Evolutionary conservation across 2,113 vertebrate species (phyloP).

Genomic region (Atrichornis clamosus): DNA sequence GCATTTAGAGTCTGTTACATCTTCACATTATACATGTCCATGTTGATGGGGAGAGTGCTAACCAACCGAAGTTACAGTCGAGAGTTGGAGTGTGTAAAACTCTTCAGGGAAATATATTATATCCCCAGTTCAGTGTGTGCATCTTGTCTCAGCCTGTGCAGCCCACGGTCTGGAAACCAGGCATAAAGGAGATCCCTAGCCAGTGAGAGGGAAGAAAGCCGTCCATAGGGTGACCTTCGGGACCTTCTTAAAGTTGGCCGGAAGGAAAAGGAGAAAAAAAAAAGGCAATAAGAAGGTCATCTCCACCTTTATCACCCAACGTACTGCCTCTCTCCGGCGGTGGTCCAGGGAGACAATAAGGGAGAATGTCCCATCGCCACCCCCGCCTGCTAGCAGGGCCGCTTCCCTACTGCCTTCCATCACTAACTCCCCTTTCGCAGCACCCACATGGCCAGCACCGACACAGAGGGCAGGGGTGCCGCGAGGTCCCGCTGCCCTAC

Average conservation of each 20-base stretch:
- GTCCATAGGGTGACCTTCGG: accelerated
- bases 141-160: background rate
- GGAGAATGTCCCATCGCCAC: background rate
- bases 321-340: accelerated
- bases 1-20: slow-evolving; percentile 72
- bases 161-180: background rate
- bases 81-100: slow-evolving; percentile 54
- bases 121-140: background rate
- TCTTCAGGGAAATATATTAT: slow-evolving; percentile 55
- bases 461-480: accelerated
- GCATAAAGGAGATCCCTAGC: background rate
- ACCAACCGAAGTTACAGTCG: slow-evolving; percentile 50
- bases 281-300: background rate
- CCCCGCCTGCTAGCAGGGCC: background rate
- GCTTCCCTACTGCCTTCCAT: background rate
- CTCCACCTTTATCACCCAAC: accelerated
- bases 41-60: slow-evolving; percentile 64
- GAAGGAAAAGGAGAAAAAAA: accelerated
- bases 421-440: too few species aligned
- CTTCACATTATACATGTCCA: slow-evolving; percentile 63
- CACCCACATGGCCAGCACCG: accelerated
- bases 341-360: background rate
- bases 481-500: accelerated
- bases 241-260: background rate
- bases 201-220: background rate